Conservation (phyloP, 2,888 invertebrate species). For the Actias luna region DNA sequence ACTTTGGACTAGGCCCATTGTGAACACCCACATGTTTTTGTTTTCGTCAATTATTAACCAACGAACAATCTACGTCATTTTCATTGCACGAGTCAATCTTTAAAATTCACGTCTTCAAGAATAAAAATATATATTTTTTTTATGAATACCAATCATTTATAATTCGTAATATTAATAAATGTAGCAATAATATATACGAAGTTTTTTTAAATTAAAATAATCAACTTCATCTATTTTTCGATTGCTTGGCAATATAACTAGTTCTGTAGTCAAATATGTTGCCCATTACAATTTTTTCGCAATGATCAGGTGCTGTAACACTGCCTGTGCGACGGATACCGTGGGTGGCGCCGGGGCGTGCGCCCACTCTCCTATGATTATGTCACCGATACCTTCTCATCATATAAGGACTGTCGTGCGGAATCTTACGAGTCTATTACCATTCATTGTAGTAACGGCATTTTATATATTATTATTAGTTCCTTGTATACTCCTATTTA, state of each 20-base stretch:
- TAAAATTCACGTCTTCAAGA: conserved; percentile 8
- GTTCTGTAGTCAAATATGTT: neutral
- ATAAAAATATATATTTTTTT: too few species aligned
- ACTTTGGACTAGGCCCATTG: conserved; percentile 35
- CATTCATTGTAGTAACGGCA: conserved; percentile 36
- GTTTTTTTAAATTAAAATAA: too few species aligned
- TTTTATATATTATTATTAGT: conserved; percentile 4
- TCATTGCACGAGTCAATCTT: conserved; percentile 31
- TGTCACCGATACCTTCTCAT: conserved; percentile 69
- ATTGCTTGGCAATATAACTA: neutral
- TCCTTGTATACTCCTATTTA: conserved; percentile 19
- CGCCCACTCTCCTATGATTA: conserved; percentile 67
- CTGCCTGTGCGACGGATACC: conserved; percentile 74
- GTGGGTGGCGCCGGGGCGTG: conserved; percentile 68
- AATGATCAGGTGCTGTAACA: conserved; percentile 67
- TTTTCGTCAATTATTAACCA: conserved; percentile 52
- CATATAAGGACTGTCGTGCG: conserved; percentile 66
- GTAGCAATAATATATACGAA: too few species aligned
- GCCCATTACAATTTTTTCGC: conserved; percentile 46
- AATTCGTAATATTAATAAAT: too few species aligned
- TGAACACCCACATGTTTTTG: conserved; percentile 46
- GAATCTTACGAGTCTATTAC: conserved; percentile 38
- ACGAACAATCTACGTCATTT: conserved; percentile 42
- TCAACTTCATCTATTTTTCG: neutral
- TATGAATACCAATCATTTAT: too few species aligned